Conservation (phyloP, 1,140 invertebrate species). For the Probaryconus sp. region DNA sequence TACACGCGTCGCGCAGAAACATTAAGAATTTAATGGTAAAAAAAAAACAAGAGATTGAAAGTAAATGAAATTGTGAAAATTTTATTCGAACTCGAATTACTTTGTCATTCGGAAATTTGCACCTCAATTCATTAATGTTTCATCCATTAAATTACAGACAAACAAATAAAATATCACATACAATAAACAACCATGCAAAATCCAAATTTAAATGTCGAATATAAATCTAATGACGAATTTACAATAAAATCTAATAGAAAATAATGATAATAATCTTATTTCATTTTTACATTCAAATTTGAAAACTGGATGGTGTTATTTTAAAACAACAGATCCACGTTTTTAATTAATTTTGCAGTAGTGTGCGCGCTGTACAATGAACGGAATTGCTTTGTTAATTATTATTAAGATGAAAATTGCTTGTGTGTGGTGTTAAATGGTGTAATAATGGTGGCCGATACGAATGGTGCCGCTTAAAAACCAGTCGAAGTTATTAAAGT, state of each 20-base stretch:
- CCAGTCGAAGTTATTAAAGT: slow-evolving; percentile 9
- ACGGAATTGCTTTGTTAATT: no score
- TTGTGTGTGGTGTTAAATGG: no score
- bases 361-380: no score
- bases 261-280: slow-evolving; percentile 50
- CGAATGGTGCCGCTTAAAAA: no score
- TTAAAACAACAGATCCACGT: no score
- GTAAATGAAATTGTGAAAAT: slow-evolving; percentile 32
- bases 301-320: slow-evolving; percentile 34
- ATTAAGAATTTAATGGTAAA: slow-evolving; percentile 38
- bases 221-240: slow-evolving; percentile 31
- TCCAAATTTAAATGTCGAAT: slow-evolving; percentile 44
- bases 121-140: slow-evolving; percentile 40
- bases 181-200: slow-evolving; percentile 44
- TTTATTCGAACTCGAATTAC: slow-evolving; percentile 13
- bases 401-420: no score
- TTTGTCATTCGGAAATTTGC: slow-evolving; percentile 13
- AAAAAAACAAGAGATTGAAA: slow-evolving; percentile 9
- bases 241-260: slow-evolving; percentile 43
- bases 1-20: slow-evolving; percentile 44
- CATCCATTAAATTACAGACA: slow-evolving; percentile 28
- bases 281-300: slow-evolving; percentile 48
- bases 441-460: no score
- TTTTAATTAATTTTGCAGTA: no score
- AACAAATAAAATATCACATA: slow-evolving; percentile 54